phyloP scores from a whole-genome alignment of 64 coral and sea anemone genomes.

The Orbicella faveolata region DNA sequence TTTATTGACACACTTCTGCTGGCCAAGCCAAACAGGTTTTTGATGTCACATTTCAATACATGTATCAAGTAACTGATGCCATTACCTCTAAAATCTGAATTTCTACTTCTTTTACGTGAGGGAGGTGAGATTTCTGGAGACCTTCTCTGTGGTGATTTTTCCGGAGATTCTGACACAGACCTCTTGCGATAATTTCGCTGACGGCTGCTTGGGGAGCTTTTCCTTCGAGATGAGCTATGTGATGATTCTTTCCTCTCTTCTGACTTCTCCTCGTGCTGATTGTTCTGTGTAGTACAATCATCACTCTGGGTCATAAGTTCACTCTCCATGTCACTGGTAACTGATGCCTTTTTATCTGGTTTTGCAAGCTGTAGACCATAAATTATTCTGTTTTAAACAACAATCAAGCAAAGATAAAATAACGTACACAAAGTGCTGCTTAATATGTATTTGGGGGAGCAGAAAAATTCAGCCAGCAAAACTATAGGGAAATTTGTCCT shows the following conservation, averaged over 20 bases:
- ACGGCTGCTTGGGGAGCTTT: neutral
- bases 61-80: too few species aligned
- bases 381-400: neutral
- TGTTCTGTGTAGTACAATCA: neutral
- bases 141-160: constrained; percentile 18
- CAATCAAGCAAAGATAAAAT: neutral
- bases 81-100: constrained; percentile 40
- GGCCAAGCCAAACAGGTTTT: too few species aligned
- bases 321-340: neutral
- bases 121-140: constrained; percentile 8
- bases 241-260: neutral
- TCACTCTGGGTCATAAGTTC: neutral
- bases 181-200: constrained; percentile 25
- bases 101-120: constrained; percentile 8
- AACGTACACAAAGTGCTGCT: neutral
- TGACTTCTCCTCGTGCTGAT: neutral
- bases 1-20: too few species aligned
- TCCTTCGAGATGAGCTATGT: neutral
- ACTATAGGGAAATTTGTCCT: neutral
- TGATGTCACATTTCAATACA: too few species aligned
- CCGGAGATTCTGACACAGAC: constrained; percentile 29
- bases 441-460: neutral
- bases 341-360: neutral
- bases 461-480: neutral
- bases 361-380: neutral